phyloP scores from a whole-genome alignment of 2,113 vertebrate species.

The Dicerorhinus sumatrensis region DNA sequence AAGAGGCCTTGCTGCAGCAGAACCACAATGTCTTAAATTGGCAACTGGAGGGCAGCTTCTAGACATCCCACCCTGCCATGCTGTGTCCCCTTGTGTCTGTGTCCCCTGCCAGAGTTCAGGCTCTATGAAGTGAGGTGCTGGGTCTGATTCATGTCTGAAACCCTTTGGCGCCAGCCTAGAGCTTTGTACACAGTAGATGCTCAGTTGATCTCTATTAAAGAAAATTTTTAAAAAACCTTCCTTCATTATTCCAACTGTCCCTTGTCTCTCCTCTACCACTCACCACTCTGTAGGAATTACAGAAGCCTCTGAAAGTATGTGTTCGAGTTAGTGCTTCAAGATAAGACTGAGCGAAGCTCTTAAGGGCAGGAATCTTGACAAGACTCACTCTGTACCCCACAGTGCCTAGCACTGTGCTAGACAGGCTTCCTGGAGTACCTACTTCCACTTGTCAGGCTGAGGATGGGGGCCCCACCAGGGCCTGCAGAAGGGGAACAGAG shows the following conservation, averaged over 20 bases:
- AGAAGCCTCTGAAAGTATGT: neutral
- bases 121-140: neutral
- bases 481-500: neutral
- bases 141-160: neutral
- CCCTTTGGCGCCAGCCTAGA: neutral
- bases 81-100: neutral
- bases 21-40: neutral
- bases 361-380: neutral
- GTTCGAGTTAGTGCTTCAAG: neutral
- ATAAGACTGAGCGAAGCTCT: neutral
- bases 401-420: neutral
- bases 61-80: neutral
- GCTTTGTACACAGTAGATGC: neutral
- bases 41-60: neutral
- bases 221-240: neutral
- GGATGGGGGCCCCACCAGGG: neutral
- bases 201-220: neutral
- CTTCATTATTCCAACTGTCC: neutral
- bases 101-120: neutral
- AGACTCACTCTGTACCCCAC: neutral
- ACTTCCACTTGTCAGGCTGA: neutral
- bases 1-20: neutral
- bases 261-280: neutral
- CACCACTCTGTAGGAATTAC: neutral
- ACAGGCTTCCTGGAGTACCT: neutral